Conservation (phyloP, 2,113 vertebrate species). For the Cyprinodon variegatus region DNA sequence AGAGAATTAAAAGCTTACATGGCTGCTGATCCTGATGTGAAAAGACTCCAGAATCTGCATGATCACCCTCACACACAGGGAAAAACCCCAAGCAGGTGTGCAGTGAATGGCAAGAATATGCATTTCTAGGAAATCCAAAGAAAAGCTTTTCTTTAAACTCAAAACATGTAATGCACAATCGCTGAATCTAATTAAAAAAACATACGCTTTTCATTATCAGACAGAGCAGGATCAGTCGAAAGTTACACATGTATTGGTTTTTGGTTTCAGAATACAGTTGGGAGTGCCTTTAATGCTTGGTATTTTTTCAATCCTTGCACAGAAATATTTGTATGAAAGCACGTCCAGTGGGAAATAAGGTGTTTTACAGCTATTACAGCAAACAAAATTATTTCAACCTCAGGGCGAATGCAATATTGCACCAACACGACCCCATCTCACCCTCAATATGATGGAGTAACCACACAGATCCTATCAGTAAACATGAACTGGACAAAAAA, state of each 20-base stretch:
- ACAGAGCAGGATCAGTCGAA: conserved; percentile 2
- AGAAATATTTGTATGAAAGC: conserved; percentile 75
- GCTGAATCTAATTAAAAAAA: neutral
- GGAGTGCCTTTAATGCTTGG: conserved; percentile 44
- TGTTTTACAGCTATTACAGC: conserved; percentile 79
- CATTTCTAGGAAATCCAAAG: conserved; percentile 35
- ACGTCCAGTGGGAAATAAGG: conserved; percentile 80
- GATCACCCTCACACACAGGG: conserved; percentile 49
- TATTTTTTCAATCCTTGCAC: conserved; percentile 66
- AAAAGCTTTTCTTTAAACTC: conserved; percentile 4
- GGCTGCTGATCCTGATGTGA: conserved; percentile 64
- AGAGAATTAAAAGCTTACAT: conserved; percentile 77
- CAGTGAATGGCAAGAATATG: conserved; percentile 42
- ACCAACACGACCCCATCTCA: conserved; percentile 72
- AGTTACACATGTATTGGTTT: conserved; percentile 13
- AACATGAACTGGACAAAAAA: conserved; percentile 68
- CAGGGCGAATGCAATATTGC: conserved; percentile 78
- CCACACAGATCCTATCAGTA: conserved; percentile 73
- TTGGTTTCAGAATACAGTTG: conserved; percentile 26
- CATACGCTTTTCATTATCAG: conserved; percentile 6
- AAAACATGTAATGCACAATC: neutral
- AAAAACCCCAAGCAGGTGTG: conserved; percentile 22
- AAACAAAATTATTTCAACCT: conserved; percentile 82
- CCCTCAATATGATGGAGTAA: conserved; percentile 70
- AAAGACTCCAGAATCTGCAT: conserved; percentile 68